These are phyloP conservation scores for Lomographa bimaculata DNA, from an alignment of 2,888 invertebrate species.

Conservation along the genomic window DNA sequence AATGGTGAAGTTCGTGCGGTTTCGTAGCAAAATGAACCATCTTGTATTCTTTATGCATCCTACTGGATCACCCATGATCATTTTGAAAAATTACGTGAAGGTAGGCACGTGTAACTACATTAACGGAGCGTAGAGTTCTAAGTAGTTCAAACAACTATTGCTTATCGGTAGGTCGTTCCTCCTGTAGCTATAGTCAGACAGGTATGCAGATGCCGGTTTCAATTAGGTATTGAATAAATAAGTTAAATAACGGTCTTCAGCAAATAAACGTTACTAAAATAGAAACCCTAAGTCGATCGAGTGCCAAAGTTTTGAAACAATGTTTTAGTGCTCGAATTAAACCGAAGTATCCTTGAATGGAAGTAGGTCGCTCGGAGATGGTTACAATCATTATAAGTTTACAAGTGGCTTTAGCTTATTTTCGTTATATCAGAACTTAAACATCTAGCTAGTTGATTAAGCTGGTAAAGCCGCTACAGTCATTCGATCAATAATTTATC, in stretches of 20 bases:
- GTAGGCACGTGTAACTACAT: no score
- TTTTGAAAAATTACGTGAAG: slow-evolving; percentile 10
- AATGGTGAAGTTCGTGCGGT: slow-evolving; percentile 77
- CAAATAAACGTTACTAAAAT: slow-evolving; percentile 16
- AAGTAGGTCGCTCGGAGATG: slow-evolving; percentile 53
- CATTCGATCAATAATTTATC: slow-evolving; percentile 54
- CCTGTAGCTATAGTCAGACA: no score
- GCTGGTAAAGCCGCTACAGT: slow-evolving; percentile 50
- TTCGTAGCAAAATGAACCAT: slow-evolving; percentile 34
- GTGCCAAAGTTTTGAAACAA: slow-evolving; percentile 13
- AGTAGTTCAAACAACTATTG: background rate
- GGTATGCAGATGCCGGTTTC: slow-evolving; percentile 21
- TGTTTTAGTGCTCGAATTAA: slow-evolving; percentile 17
- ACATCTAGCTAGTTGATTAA: slow-evolving; percentile 48
- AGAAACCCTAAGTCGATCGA: slow-evolving; percentile 11
- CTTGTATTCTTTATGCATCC: slow-evolving; percentile 27
- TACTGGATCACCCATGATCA: slow-evolving; percentile 7
- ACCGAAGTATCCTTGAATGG: slow-evolving; percentile 37
- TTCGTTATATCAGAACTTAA: slow-evolving; percentile 61
- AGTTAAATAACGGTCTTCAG: slow-evolving; percentile 19
- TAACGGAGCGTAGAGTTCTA: background rate
- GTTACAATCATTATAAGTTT: slow-evolving; percentile 31
- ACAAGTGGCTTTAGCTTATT: slow-evolving; percentile 57
- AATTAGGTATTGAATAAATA: slow-evolving; percentile 15
- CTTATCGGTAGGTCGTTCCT: no score